Evolutionary conservation across 2,797 vertebrate genomes (phyloP).

Genomic region (Amblyopsis hoosieri): DNA sequence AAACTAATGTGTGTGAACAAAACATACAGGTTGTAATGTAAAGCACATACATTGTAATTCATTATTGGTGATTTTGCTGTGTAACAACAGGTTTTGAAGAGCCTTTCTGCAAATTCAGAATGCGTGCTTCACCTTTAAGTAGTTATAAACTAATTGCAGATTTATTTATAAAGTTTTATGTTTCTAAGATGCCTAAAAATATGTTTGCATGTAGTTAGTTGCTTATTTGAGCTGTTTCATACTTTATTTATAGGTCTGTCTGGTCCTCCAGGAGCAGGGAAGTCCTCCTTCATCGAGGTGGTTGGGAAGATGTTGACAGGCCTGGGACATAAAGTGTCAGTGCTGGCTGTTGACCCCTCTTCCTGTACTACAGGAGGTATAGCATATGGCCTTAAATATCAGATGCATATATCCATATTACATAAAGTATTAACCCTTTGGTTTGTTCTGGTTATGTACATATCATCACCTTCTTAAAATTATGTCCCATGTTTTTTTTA

Average conservation of each 20-base stretch:
- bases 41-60: too few species aligned
- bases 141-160: too few species aligned
- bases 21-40: background rate
- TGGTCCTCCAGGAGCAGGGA: conserved; percentile 96
- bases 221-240: conserved; percentile 6
- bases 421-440: too few species aligned
- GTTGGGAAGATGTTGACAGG: conserved; percentile 96
- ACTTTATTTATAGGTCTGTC: conserved; percentile 83
- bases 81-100: background rate
- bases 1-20: background rate
- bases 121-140: background rate
- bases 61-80: background rate
- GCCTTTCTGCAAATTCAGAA: background rate
- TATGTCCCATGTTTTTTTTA: too few species aligned
- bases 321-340: conserved; percentile 89
- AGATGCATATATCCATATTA: too few species aligned
- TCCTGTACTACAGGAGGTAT: conserved; percentile 96
- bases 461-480: too few species aligned
- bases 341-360: conserved; percentile 95
- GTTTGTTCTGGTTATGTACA: too few species aligned
- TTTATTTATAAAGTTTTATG: background rate
- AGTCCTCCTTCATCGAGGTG: conserved; percentile 96
- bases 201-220: background rate
- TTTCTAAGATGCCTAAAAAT: background rate
- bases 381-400: too few species aligned